Evolutionary conservation across 2,888 invertebrate genomes (phyloP).

Genomic region (Vanessa cardui): DNA sequence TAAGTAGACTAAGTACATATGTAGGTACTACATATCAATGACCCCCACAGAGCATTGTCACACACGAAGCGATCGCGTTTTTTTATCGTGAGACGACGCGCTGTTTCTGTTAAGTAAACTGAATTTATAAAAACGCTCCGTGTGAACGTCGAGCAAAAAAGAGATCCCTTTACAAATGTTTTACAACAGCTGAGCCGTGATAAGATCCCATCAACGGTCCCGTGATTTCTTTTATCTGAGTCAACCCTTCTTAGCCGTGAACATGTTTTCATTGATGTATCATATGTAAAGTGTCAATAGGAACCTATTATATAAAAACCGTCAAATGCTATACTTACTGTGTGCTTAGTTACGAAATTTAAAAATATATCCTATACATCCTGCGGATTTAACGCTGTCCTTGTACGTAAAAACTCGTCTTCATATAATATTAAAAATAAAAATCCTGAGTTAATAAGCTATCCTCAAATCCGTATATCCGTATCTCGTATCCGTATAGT

Average conservation of each 20-base stretch:
- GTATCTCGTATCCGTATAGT: no score
- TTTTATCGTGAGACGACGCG: constrained; percentile 58
- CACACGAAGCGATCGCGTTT: constrained; percentile 68
- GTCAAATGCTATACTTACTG: not conserved
- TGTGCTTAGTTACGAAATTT: not conserved
- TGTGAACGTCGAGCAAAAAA: constrained; percentile 60
- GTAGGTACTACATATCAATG: constrained; percentile 22
- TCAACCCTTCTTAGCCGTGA: constrained; percentile 18
- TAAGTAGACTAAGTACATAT: constrained; percentile 22
- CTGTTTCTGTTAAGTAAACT: constrained; percentile 24
- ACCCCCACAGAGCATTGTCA: constrained; percentile 67
- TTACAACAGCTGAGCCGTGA: constrained; percentile 66
- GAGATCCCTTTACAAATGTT: constrained; percentile 54
- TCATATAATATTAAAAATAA: no score
- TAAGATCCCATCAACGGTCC: constrained; percentile 43
- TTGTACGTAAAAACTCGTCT: no score
- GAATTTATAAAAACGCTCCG: constrained; percentile 54
- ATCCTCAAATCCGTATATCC: no score
- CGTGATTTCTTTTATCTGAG: constrained; percentile 27
- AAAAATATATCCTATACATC: no score
- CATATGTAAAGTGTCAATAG: constrained; percentile 4
- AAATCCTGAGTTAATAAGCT: no score
- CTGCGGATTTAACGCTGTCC: no score
- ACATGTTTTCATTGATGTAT: constrained; percentile 6
- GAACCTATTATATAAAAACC: not conserved